Conservation (phyloP, 2,888 invertebrate genomes). For the Pterostichus madidus region DNA sequence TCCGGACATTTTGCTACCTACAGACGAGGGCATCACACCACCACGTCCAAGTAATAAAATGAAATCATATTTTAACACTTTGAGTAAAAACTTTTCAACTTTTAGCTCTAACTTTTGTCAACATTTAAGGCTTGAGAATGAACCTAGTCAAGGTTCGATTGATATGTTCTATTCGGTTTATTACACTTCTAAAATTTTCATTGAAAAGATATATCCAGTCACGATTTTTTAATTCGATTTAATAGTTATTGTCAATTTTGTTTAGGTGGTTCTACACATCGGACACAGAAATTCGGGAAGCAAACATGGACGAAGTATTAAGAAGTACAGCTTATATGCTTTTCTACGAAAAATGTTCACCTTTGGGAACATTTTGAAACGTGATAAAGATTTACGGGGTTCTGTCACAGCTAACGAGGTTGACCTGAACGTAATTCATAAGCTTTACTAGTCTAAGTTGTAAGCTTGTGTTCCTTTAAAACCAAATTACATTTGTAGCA, state of each 20-base stretch:
- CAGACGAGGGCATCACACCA: conserved; percentile 83
- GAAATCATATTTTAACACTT: too few species aligned
- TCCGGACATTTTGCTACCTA: conserved; percentile 98
- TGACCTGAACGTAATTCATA: conserved; percentile 46
- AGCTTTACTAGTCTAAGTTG: conserved; percentile 59
- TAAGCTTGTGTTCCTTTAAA: conserved; percentile 51
- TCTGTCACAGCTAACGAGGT: conserved; percentile 18
- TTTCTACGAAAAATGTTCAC: conserved; percentile 87
- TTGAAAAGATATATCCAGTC: too few species aligned
- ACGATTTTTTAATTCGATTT: too few species aligned
- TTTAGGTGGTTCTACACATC: conserved; percentile 92
- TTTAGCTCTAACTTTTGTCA: too few species aligned
- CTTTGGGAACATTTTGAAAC: conserved; percentile 72
- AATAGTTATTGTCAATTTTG: not conserved
- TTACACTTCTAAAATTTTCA: too few species aligned
- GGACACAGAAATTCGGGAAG: conserved; percentile 90
- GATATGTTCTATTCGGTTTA: too few species aligned
- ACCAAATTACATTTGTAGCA: conserved; percentile 35
- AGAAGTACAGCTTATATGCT: conserved; percentile 94
- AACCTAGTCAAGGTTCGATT: too few species aligned
- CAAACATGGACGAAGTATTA: conserved; percentile 89
- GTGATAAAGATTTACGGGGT: conserved; percentile 35
- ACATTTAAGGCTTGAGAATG: too few species aligned
- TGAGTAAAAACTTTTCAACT: too few species aligned
- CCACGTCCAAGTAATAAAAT: conserved; percentile 66